phyloP scores from a whole-genome alignment of 2,888 invertebrate species.

The Stegophylla sp. region DNA sequence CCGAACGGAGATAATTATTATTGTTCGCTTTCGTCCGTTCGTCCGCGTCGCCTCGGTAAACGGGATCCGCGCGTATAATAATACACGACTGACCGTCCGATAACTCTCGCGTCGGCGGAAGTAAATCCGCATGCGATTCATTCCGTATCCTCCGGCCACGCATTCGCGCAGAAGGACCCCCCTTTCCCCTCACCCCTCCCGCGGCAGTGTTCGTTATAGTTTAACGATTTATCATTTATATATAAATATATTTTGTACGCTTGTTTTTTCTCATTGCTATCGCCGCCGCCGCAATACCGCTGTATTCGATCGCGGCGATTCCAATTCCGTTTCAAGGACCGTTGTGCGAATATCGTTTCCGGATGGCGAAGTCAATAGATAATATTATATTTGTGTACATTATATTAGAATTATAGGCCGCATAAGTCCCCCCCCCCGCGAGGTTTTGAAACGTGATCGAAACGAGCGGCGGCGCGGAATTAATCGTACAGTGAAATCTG shows the following conservation, averaged over 20 bases:
- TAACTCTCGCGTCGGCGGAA: slow-evolving; percentile 24
- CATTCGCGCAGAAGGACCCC: slow-evolving; percentile 2
- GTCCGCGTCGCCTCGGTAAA: neutral
- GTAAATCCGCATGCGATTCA: neutral
- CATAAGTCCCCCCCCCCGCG: no score
- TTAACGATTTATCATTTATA: neutral
- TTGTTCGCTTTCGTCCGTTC: neutral
- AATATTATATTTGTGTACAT: no score
- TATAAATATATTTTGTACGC: no score
- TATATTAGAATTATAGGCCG: no score
- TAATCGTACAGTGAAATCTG: no score
- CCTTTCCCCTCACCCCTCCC: neutral
- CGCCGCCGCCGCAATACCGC: neutral
- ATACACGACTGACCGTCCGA: no score
- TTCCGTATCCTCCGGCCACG: slow-evolving; percentile 47
- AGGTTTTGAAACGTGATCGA: slow-evolving; percentile 12
- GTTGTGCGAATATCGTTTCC: slow-evolving; percentile 33
- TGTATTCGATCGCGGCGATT: neutral
- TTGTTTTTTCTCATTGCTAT: neutral
- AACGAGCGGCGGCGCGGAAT: neutral
- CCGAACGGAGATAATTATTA: no score
- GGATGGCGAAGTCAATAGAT: slow-evolving; percentile 6
- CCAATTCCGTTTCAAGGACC: slow-evolving; percentile 31
- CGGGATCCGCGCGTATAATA: neutral
- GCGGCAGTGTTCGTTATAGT: no score